Evolutionary conservation across 1,140 invertebrate species (phyloP), one percentile per base, ranked within the genome.

Genomic region (Megathymus violae): DNA sequence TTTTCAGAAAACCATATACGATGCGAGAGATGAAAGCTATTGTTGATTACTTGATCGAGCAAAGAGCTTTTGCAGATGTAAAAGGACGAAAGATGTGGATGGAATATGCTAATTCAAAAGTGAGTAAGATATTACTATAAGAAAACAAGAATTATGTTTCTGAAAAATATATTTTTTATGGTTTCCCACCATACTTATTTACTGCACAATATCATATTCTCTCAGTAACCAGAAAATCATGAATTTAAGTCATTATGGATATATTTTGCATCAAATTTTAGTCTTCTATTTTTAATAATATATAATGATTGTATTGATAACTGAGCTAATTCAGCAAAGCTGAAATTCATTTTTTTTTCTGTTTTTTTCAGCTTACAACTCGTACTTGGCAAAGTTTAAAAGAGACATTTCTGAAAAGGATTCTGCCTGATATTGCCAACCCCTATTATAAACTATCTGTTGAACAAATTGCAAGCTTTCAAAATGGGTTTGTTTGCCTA

Each of bases 301-400:
- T n/a, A n/a, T n/a, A n/a, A n/a, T n/a, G n/a, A n/a, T n/a, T n/a
- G n/a, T n/a, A n/a, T n/a, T n/a, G n/a, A n/a, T n/a, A n/a, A n/a
- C n/a, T n/a, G n/a, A n/a, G n/a, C n/a, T n/a, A n/a, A n/a, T n/a
- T n/a, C n/a, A n/a, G n/a, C 50, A 40, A 50, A 13, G 11, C 36
- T 11, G 13, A 40, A 40, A 5, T 31, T 31, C 27, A n/a, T n/a
- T 31, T 10, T 9, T 31, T 1, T 31, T 15, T 16, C 15, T 41
- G 19, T 25, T 11, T 62, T 46, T 78, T 82, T 38, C 65, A 91
- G 89, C 17, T 74, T 14, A 82, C 78, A 40, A 82, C 44, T 4
- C 80, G 89, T 66, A 87, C 91, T 14, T 92, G 91, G 91, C 91
- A 92, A 67, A 91, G 91, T 71, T 62, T 92, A 6, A 92, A 91